Percentiles rank a stretch among this genome's conserved stretches.
Evolutionary conservation across 2,797 vertebrate genomes (phyloP).

Genomic region (Enteromius trimaculatus): DNA sequence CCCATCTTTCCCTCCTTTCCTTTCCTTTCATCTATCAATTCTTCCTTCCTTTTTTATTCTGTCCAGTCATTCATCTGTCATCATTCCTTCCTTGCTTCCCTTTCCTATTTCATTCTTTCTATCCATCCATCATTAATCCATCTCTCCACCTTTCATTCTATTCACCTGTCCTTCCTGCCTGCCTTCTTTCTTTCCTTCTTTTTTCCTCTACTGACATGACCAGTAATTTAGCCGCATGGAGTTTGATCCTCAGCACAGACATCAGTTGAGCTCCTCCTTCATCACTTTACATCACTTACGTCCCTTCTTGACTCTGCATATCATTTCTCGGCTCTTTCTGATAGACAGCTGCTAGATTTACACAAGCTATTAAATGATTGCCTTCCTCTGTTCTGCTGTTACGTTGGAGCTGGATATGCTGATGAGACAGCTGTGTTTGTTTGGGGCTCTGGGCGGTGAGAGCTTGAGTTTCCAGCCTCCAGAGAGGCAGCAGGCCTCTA

Average conservation of each 20-base stretch:
- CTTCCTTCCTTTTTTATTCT: neutral
- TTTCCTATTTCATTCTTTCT: neutral
- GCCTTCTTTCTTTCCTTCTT: neutral
- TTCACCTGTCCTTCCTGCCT: neutral
- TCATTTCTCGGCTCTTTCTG: constrained; percentile 59
- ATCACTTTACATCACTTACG: neutral
- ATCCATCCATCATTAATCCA: neutral
- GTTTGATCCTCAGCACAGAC: constrained; percentile 50
- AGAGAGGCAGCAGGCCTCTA: constrained; percentile 46
- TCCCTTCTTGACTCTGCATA: constrained; percentile 48
- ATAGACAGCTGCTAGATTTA: constrained; percentile 70
- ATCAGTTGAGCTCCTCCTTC: constrained; percentile 24
- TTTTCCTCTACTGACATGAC: neutral
- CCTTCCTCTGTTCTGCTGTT: constrained; percentile 59
- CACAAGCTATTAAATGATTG: constrained; percentile 64
- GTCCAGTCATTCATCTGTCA: neutral
- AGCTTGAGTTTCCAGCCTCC: constrained; percentile 41
- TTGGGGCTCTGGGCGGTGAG: constrained; percentile 64
- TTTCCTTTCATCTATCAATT: neutral
- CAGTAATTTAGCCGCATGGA: constrained; percentile 27
- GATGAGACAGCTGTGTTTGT: constrained; percentile 59
- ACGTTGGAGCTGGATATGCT: constrained; percentile 54
- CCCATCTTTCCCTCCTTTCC: neutral
- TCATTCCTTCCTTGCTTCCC: neutral
- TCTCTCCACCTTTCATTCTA: neutral